Conservation (phyloP, 2,113 vertebrate species). For the Salvator merianae region DNA sequence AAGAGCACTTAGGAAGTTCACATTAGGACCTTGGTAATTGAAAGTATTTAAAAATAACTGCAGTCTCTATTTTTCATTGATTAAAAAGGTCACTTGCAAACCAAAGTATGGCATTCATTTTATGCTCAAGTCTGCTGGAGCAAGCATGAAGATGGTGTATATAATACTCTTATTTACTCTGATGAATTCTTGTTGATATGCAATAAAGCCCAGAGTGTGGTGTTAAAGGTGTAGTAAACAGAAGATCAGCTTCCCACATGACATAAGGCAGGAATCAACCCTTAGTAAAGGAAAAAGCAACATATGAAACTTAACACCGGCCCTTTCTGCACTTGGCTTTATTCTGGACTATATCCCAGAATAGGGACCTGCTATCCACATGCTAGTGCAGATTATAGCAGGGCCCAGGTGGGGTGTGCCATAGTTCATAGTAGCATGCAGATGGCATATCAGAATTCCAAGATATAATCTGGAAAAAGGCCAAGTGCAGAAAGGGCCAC, state of each 20-base stretch:
- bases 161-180: background rate
- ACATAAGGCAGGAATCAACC: no score
- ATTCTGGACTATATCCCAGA: no score
- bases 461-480: no score
- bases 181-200: background rate
- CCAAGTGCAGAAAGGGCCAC: no score
- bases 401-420: no score
- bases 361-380: no score
- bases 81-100: constrained; percentile 41
- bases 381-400: no score
- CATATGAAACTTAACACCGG: no score
- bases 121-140: fast-evolving
- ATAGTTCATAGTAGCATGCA: no score
- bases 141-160: background rate
- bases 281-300: no score
- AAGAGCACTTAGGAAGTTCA: constrained; percentile 58
- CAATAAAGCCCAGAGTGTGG: background rate
- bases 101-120: background rate
- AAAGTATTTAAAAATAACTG: constrained; percentile 52
- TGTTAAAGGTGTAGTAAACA: background rate
- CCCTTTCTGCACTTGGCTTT: no score
- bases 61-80: constrained; percentile 45
- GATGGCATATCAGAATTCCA: no score
- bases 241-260: background rate
- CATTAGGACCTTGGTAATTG: constrained; percentile 36